These are phyloP conservation scores for Drosophila buzzatii DNA, from an alignment of 2,888 invertebrate species.

Conservation along the genomic window DNA sequence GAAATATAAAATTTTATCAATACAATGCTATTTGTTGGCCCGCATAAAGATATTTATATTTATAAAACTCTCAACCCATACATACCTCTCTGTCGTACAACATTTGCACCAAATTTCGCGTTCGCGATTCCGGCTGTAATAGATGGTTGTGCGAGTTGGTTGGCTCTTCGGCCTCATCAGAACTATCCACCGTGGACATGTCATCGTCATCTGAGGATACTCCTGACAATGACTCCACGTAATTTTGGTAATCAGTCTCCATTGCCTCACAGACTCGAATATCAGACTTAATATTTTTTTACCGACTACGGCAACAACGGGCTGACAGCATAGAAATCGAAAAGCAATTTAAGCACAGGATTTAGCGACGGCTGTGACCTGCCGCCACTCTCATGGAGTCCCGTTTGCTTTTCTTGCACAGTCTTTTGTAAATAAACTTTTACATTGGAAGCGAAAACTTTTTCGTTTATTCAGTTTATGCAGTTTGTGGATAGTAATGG, in stretches of 20 bases:
- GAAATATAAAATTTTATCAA: not conserved
- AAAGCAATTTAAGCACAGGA: conserved; percentile 14
- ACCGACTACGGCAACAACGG: conserved; percentile 38
- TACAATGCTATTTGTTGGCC: not conserved
- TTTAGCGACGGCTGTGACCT: conserved; percentile 16
- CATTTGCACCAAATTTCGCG: conserved; percentile 78
- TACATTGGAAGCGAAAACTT: conserved; percentile 44
- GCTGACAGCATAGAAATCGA: conserved; percentile 16
- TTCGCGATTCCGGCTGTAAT: conserved; percentile 40
- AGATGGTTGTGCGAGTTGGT: conserved; percentile 30
- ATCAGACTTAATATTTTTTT: conserved; percentile 54
- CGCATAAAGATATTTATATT: not conserved
- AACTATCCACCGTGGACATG: conserved; percentile 76
- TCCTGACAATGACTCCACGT: conserved; percentile 74
- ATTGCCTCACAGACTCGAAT: conserved; percentile 68
- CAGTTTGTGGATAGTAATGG: conserved; percentile 35
- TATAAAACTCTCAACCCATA: not conserved
- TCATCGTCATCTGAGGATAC: conserved; percentile 79
- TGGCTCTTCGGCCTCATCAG: conserved; percentile 73
- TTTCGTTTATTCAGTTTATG: conserved; percentile 48
- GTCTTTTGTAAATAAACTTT: conserved; percentile 32
- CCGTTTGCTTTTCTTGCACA: conserved; percentile 28
- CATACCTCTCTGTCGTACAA: conserved; percentile 81
- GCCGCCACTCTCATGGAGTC: conserved; percentile 36
- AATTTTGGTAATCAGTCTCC: conserved; percentile 76